phyloP scores from a whole-genome alignment of 2,888 invertebrate species.

The Aproaerema taeniolella region DNA sequence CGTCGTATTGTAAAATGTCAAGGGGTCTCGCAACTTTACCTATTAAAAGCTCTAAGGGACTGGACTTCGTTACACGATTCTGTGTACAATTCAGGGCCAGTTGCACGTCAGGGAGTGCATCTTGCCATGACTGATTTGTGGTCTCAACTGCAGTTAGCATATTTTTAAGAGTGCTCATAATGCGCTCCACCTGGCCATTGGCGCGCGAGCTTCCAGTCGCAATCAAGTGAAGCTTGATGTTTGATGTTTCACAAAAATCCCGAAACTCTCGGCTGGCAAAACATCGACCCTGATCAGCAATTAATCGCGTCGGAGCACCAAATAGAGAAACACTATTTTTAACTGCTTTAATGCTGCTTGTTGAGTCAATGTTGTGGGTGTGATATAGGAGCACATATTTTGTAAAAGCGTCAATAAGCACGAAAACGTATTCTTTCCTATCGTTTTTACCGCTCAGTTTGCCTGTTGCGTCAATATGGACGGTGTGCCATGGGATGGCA shows the following conservation, averaged over 20 bases:
- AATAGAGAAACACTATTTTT: constrained; percentile 15
- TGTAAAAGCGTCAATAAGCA: constrained; percentile 16
- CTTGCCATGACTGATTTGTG: constrained; percentile 22
- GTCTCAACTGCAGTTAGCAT: constrained; percentile 22
- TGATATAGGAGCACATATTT: constrained; percentile 23
- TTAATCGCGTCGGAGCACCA: constrained; percentile 18
- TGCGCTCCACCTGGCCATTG: constrained; percentile 21
- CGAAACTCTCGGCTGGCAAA: constrained; percentile 18
- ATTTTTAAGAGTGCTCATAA: constrained; percentile 20
- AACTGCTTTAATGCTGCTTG: constrained; percentile 14
- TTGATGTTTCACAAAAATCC: constrained; percentile 13
- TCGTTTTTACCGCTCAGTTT: constrained; percentile 13
- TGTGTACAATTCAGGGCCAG: constrained; percentile 20
- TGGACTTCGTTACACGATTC: constrained; percentile 12
- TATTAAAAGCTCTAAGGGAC: constrained; percentile 17
- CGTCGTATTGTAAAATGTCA: constrained; percentile 2
- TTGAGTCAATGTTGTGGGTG: constrained; percentile 11
- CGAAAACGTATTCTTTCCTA: constrained; percentile 10
- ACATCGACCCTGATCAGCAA: constrained; percentile 21
- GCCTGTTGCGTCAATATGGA: constrained; percentile 13
- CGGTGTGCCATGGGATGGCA: constrained; percentile 15
- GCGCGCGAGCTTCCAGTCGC: constrained; percentile 18
- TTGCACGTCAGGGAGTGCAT: constrained; percentile 21
- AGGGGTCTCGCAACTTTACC: constrained; percentile 15
- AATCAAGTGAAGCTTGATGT: constrained; percentile 19